Evolutionary conservation across 2,113 vertebrate genomes (phyloP).

Genomic region (Athene cunicularia): DNA sequence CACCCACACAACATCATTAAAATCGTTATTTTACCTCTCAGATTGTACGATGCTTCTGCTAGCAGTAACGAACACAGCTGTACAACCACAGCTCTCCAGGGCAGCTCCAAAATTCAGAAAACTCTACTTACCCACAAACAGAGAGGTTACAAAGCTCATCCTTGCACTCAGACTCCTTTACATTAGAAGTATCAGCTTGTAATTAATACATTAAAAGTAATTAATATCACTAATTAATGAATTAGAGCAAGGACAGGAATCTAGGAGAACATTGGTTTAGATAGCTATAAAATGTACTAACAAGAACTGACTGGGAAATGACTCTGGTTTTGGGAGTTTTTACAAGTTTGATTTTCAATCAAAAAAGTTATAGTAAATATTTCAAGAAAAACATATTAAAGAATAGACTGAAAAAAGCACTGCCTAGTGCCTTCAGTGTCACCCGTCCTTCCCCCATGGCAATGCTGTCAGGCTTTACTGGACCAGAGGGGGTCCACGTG

Average conservation of each 20-base stretch:
- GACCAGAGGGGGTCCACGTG: rapidly evolving
- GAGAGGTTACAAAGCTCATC: background rate
- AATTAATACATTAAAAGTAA: slow-evolving; percentile 18
- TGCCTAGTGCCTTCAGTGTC: background rate
- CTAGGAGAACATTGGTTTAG: background rate
- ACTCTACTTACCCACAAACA: background rate
- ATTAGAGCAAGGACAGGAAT: background rate
- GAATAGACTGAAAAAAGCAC: background rate
- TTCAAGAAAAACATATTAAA: background rate
- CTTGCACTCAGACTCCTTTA: background rate
- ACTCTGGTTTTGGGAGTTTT: background rate
- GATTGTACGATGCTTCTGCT: background rate
- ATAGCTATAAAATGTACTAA: background rate
- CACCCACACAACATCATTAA: background rate
- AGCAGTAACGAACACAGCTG: background rate
- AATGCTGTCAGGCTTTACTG: background rate
- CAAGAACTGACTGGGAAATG: background rate
- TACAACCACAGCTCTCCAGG: background rate
- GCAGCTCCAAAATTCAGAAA: background rate
- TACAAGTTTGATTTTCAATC: background rate
- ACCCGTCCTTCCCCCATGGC: background rate
- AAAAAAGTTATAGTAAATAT: background rate
- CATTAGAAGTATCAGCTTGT: background rate
- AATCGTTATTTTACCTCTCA: background rate
- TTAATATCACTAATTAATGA: slow-evolving; percentile 40